Base-by-base conservation (phyloP, 2,797 vertebrate genomes). In the Darevskia nairensis region DNA sequence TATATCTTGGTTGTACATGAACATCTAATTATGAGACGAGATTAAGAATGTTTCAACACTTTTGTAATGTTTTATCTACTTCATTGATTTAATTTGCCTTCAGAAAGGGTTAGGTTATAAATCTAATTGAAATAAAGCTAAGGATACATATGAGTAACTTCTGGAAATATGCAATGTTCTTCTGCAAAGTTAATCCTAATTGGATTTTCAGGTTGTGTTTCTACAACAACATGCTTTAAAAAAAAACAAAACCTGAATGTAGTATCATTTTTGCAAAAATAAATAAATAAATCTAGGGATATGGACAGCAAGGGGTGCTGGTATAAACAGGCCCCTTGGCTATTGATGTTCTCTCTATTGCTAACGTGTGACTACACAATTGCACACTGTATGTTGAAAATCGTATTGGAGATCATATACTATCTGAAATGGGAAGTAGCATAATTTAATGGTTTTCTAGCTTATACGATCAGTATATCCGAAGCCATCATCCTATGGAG, bases 61-160 rank as follows among this genome's bases (percentile, higher is more conserved):
- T 46, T 44, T 86, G 61, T 35, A 19, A 86, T 78, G 21, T 68
- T 86, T 86, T 86, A 86, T 86, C 61, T 46, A 35, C 77, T 86
- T 46, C 41, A 78, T 78, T 86, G 75, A 86, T 78, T 78, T 2
- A 83, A 19, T 79, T 64, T 89, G 72, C 35, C 55, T 27, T 81
- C 25, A 84, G 11, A 90, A 41, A 10, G 11, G 69, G 84, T 41
- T 88, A 41, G 80, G 84, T 21, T 81, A 75, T 89, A 89, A 90
- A 50, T 50, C 68, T 46, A 80, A 86, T 72, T 87, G 84, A 86
- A 90, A 86, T 79, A 84, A 92, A 93, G 86, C 39, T n/a, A 89
- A 66, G 76, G 92, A 87, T 32, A 41, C 10, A 23, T 19, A 3
- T 41, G 55, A 39, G 46, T 87, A 82, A 86, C 25, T 86, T 89